These are phyloP conservation scores for Metopolophium dirhodum DNA, from an alignment of 1,140 invertebrate genomes.

Conservation along the genomic window DNA sequence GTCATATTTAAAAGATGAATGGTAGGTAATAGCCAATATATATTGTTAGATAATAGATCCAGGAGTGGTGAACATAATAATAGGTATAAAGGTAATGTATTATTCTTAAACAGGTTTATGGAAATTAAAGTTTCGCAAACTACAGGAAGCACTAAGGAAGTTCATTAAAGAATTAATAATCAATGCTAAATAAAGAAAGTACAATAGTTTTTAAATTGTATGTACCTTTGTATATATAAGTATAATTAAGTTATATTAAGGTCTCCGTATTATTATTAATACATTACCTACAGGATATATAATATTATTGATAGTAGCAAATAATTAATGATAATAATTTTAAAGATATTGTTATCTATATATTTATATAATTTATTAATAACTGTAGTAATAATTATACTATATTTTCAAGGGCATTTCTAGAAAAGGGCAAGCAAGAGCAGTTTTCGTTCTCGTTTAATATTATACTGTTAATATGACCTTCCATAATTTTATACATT, in stretches of 20 bases:
- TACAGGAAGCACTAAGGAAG: neutral
- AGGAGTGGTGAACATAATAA: no score
- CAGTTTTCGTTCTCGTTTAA: neutral
- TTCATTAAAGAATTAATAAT: neutral
- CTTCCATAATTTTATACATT: neutral
- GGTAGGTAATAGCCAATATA: neutral
- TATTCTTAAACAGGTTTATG: no score
- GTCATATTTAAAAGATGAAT: neutral
- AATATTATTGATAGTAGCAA: neutral
- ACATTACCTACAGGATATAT: no score
- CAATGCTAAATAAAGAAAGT: neutral
- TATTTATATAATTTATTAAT: neutral
- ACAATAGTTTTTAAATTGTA: neutral
- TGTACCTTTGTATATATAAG: neutral
- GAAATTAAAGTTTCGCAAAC: no score
- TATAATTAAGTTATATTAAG: neutral
- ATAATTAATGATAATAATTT: neutral
- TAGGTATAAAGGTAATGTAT: no score
- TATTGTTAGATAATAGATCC: no score
- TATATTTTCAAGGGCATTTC: constrained; percentile 18
- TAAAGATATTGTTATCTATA: neutral
- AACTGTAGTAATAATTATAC: neutral
- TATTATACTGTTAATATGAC: neutral
- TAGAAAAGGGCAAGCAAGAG: constrained; percentile 24
- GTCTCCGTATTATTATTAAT: neutral